phyloP scores from a whole-genome alignment of 2,888 invertebrate genomes.

The Gonocerus acuteangulatus region DNA sequence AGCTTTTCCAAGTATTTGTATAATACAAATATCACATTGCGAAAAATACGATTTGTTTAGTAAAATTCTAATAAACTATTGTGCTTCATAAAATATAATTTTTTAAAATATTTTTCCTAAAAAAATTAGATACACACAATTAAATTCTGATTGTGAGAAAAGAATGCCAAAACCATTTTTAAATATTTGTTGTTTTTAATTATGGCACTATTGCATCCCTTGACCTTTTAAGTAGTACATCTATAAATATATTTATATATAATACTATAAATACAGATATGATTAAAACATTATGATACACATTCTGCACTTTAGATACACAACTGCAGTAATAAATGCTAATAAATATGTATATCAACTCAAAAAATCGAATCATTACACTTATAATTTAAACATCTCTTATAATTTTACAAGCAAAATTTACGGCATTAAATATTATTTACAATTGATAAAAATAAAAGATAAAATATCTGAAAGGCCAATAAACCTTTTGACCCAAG shows the following conservation, averaged over 20 bases:
- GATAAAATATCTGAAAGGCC: slow-evolving; percentile 21
- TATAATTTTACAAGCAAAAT: slow-evolving; percentile 26
- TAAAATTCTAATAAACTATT: slow-evolving; percentile 28
- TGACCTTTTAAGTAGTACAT: slow-evolving; percentile 20
- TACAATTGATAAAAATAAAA: slow-evolving; percentile 19
- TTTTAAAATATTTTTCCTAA: slow-evolving; percentile 22
- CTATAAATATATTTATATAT: slow-evolving; percentile 26
- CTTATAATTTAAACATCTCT: slow-evolving; percentile 8
- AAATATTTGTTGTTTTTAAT: slow-evolving; percentile 1
- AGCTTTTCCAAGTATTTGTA: slow-evolving; percentile 28
- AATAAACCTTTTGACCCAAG: slow-evolving; percentile 21
- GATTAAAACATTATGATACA: slow-evolving; percentile 24
- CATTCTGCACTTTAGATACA: slow-evolving; percentile 16
- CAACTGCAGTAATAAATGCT: slow-evolving; percentile 16
- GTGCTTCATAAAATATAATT: slow-evolving; percentile 33
- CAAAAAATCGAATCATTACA: slow-evolving; percentile 19
- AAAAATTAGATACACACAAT: slow-evolving; percentile 9
- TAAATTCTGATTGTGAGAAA: slow-evolving; percentile 14
- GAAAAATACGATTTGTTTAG: slow-evolving; percentile 32
- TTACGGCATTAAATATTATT: slow-evolving; percentile 20
- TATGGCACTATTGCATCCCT: slow-evolving; percentile 26
- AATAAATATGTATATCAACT: slow-evolving; percentile 18
- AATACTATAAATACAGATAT: slow-evolving; percentile 24
- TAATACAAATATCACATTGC: slow-evolving; percentile 35
- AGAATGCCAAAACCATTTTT: slow-evolving; percentile 11